These are phyloP conservation scores for Apis florea DNA, from an alignment of 1,140 invertebrate species.

Conservation along the genomic window DNA sequence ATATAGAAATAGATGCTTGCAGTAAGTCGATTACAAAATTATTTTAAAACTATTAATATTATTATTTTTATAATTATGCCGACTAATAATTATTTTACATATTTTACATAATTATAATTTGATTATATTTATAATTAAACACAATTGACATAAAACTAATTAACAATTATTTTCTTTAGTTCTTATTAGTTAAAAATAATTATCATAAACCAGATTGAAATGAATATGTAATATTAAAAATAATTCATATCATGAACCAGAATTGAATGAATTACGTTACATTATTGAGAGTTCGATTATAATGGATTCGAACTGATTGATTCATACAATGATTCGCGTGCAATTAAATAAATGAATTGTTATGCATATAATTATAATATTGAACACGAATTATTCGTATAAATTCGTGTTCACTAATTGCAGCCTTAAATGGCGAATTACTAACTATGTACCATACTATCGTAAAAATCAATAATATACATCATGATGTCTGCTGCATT, in stretches of 20 bases:
- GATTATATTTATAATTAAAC: not conserved
- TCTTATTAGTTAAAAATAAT: not conserved
- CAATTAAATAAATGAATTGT: too few relatives aligned
- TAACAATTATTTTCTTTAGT: not conserved
- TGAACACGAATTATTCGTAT: too few relatives aligned
- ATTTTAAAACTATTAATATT: too few relatives aligned
- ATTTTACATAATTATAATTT: not conserved
- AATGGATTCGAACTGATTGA: too few relatives aligned
- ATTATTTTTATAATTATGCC: too few relatives aligned
- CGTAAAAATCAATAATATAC: conserved; percentile 57
- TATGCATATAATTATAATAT: too few relatives aligned
- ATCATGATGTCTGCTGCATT: conserved; percentile 37
- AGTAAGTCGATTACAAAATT: too few relatives aligned
- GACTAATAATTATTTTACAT: not conserved
- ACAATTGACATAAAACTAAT: not conserved
- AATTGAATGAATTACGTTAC: not conserved
- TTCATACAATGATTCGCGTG: too few relatives aligned
- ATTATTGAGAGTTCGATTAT: too few relatives aligned
- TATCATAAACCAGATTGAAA: not conserved
- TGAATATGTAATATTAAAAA: not conserved
- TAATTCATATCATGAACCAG: not conserved
- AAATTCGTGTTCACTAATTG: too few relatives aligned
- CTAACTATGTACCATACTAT: not conserved
- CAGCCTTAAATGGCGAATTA: not conserved
- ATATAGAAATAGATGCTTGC: too few relatives aligned